Conservation (phyloP, 2,113 vertebrate species). For the Misgurnus anguillicaudatus region DNA sequence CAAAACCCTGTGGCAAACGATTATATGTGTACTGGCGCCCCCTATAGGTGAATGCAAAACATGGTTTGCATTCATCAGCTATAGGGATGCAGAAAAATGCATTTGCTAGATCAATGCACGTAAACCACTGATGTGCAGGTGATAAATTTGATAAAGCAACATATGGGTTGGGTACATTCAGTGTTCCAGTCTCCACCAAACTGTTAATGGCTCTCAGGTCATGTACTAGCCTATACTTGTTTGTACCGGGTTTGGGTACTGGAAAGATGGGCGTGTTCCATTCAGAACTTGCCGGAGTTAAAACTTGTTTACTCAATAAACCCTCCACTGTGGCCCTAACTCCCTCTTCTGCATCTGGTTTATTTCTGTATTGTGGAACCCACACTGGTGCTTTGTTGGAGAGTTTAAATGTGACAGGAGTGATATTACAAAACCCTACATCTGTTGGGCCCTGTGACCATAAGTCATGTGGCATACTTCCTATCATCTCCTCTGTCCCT, state of each 20-base stretch:
- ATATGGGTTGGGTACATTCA: too few species aligned
- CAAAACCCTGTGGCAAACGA: neutral
- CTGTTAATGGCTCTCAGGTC: neutral
- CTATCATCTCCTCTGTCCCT: too few species aligned
- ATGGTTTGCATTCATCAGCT: neutral
- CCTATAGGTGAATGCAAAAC: neutral
- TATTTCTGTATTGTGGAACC: neutral
- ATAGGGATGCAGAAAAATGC: neutral
- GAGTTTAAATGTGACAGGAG: too few species aligned
- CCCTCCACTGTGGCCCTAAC: neutral
- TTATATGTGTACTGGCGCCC: neutral
- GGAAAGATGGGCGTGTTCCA: constrained; percentile 36
- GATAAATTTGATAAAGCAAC: too few species aligned
- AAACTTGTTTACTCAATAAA: neutral
- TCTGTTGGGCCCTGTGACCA: too few species aligned
- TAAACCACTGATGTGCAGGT: neutral
- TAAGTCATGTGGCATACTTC: too few species aligned
- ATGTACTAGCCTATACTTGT: neutral
- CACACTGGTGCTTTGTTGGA: neutral
- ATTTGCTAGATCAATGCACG: neutral
- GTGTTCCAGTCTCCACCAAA: neutral
- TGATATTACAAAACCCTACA: too few species aligned
- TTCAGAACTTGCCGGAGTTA: neutral
- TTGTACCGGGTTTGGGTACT: constrained; percentile 1
- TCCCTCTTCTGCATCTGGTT: neutral